Conservation (phyloP, 2,888 invertebrate species). For the Chesias legatella region DNA sequence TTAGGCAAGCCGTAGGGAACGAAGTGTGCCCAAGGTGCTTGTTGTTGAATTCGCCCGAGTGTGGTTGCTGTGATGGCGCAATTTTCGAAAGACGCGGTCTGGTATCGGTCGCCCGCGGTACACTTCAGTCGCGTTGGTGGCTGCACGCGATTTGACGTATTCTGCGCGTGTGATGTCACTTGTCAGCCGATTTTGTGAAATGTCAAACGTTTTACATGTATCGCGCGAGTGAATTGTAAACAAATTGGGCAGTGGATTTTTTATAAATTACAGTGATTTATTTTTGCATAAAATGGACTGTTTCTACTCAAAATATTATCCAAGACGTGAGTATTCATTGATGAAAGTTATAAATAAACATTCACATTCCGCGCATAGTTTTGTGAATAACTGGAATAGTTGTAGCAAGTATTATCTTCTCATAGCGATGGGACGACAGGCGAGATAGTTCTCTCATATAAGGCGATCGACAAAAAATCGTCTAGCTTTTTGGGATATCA, state of each 20-base stretch:
- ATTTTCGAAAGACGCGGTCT: constrained; percentile 82
- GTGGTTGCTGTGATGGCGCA: constrained; percentile 80
- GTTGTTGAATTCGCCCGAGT: constrained; percentile 78
- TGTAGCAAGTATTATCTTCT: not conserved
- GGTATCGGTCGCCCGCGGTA: constrained; percentile 79
- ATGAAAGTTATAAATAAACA: constrained; percentile 65
- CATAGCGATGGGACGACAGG: no score
- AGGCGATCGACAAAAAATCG: no score
- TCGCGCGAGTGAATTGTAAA: constrained; percentile 75
- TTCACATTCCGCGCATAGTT: constrained; percentile 69
- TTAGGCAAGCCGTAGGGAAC: constrained; percentile 71
- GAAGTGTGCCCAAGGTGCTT: constrained; percentile 78
- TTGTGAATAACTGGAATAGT: constrained; percentile 50
- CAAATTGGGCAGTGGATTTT: constrained; percentile 70
- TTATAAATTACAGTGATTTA: constrained; percentile 66
- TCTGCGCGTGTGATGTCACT: constrained; percentile 78
- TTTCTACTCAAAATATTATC: constrained; percentile 79
- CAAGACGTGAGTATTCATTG: constrained; percentile 76
- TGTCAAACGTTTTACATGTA: constrained; percentile 75
- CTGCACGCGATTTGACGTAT: constrained; percentile 81
- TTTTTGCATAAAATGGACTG: constrained; percentile 68
- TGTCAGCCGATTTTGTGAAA: constrained; percentile 77
- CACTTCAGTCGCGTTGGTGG: constrained; percentile 81
- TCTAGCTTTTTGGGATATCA: no score
- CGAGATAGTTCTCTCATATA: no score